phyloP scores from a whole-genome alignment of 2,113 vertebrate species.

The Indicator maculatus region DNA sequence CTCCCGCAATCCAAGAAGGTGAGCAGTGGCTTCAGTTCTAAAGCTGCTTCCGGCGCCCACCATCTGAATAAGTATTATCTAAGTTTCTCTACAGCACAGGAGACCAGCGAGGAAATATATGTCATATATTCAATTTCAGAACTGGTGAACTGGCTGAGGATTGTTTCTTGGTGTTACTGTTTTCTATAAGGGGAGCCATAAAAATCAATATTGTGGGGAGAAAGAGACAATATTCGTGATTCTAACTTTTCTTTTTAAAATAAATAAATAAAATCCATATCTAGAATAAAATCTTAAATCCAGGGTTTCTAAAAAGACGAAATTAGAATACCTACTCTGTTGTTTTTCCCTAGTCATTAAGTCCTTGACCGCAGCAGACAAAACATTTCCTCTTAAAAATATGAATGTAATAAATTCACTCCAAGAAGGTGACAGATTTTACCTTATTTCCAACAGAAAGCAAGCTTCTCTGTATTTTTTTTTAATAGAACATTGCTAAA shows the following conservation, averaged over 20 bases:
- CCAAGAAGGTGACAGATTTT: not conserved
- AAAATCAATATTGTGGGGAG: fast-evolving
- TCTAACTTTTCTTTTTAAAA: not conserved
- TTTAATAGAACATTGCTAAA: not conserved
- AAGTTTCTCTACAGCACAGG: not conserved
- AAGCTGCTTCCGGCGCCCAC: too few species aligned
- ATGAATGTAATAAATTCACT: not conserved
- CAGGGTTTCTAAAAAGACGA: not conserved
- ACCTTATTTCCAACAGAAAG: not conserved
- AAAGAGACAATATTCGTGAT: not conserved
- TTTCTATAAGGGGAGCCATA: not conserved
- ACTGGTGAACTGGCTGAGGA: not conserved
- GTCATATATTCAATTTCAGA: not conserved
- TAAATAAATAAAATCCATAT: not conserved
- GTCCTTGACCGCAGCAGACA: not conserved
- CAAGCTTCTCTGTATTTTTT: not conserved
- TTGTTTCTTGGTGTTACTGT: not conserved
- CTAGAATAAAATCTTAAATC: not conserved
- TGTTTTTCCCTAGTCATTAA: not conserved
- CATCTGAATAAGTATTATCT: not conserved
- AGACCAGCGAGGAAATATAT: not conserved
- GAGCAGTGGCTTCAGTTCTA: too few species aligned
- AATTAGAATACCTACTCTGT: not conserved
- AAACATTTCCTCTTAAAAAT: not conserved
- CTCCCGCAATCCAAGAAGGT: too few species aligned